These are phyloP conservation scores for Sebastes umbrosus DNA, from an alignment of 2,797 vertebrate genomes.

Conservation along the genomic window DNA sequence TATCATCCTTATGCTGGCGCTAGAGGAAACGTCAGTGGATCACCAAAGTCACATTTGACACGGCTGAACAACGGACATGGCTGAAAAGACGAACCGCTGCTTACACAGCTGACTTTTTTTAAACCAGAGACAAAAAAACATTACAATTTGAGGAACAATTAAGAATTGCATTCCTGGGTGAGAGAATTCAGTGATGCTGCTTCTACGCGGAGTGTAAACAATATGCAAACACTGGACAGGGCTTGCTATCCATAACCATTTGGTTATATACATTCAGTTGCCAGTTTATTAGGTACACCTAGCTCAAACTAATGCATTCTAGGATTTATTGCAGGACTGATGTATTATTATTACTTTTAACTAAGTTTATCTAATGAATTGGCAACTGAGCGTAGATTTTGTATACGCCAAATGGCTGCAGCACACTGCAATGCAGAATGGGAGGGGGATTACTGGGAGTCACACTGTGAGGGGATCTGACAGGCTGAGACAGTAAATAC, in stretches of 20 bases:
- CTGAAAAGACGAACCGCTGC: not conserved
- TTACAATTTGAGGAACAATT: not conserved
- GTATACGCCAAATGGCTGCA: not conserved
- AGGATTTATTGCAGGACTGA: not conserved
- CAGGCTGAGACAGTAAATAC: conserved; percentile 52
- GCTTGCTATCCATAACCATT: not conserved
- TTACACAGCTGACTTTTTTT: not conserved
- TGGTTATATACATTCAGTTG: not conserved
- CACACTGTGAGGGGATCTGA: conserved; percentile 32
- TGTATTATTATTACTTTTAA: not conserved
- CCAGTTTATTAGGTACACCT: not conserved
- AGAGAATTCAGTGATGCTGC: not conserved
- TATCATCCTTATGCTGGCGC: not conserved
- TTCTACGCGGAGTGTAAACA: not conserved
- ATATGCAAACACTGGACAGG: not conserved
- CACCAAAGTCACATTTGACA: not conserved
- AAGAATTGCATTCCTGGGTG: not conserved
- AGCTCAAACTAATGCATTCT: not conserved
- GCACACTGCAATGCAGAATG: not conserved
- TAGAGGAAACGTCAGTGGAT: not conserved
- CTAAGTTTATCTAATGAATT: not conserved
- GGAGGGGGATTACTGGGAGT: conserved; percentile 22
- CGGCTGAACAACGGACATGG: too few species aligned
- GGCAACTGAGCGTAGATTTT: not conserved
- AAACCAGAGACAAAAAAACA: not conserved